These are phyloP conservation scores for Bradypodion pumilum DNA, from an alignment of 2,797 vertebrate species.

Conservation along the genomic window DNA sequence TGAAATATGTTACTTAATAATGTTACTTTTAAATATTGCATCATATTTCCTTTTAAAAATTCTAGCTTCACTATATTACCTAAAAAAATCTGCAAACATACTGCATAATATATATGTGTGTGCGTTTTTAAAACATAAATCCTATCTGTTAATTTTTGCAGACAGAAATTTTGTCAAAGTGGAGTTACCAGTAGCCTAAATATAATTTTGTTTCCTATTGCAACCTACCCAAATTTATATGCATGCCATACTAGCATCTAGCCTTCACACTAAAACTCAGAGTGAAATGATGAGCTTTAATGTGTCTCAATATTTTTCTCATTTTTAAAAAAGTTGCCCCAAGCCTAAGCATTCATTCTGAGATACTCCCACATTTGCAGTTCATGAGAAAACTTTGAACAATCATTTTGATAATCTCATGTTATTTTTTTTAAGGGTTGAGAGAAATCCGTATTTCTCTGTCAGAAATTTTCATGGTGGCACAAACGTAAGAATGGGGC, in stretches of 20 bases:
- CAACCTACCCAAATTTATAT: conserved; percentile 5
- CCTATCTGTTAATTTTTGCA: background rate
- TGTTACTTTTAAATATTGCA: too few relatives aligned
- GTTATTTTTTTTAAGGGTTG: conserved; percentile 53
- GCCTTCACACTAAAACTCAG: background rate
- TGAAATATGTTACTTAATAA: too few relatives aligned
- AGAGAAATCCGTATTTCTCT: conserved; percentile 53
- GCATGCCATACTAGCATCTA: background rate
- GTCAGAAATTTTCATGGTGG: conserved; percentile 48
- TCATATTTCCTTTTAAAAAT: too few relatives aligned
- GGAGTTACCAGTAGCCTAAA: background rate
- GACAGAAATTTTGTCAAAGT: background rate
- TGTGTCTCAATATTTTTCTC: conserved; percentile 23
- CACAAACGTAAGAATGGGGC: conserved; percentile 52
- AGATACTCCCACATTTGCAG: conserved; percentile 21
- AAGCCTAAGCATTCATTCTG: conserved; percentile 35
- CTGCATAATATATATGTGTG: too few relatives aligned
- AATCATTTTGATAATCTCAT: conserved; percentile 64
- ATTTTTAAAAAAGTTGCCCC: conserved; percentile 28
- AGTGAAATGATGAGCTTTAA: background rate
- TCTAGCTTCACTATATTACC: too few relatives aligned
- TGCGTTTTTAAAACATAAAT: background rate
- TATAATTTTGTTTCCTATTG: background rate
- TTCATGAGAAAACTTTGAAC: conserved; percentile 34
- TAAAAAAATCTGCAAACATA: too few relatives aligned